Percentiles rank a stretch among this genome's conserved stretches.
phyloP scores from a whole-genome alignment of 1,140 invertebrate genomes.

The Periplaneta americana region DNA sequence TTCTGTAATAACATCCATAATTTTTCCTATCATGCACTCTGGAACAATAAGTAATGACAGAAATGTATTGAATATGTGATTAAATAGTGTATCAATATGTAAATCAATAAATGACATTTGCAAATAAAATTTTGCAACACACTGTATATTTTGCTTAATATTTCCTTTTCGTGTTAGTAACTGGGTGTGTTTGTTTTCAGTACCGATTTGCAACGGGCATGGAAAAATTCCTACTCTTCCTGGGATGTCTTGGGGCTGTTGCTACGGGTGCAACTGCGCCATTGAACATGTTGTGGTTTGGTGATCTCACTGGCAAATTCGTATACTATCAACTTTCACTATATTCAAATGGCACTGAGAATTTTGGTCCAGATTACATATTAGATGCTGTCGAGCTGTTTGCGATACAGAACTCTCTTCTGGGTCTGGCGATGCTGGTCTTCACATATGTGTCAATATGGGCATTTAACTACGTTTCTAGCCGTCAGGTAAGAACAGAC shows the following conservation, averaged over 20 bases:
- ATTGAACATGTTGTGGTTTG: slow-evolving; percentile 60
- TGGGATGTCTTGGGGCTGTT: slow-evolving; percentile 50
- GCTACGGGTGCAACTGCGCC: slow-evolving; percentile 57
- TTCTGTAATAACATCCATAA: no score
- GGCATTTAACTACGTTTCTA: slow-evolving; percentile 32
- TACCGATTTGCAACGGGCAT: slow-evolving; percentile 49
- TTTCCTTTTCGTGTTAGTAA: no score
- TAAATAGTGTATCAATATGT: no score
- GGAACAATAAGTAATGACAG: no score
- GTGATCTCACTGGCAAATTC: slow-evolving; percentile 43
- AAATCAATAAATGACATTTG: no score
- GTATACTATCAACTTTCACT: not conserved
- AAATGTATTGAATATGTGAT: no score
- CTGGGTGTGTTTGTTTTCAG: slow-evolving; percentile 37
- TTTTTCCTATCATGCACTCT: no score
- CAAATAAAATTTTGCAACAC: no score
- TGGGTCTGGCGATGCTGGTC: slow-evolving; percentile 29
- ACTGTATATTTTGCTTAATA: no score
- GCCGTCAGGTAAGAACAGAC: slow-evolving; percentile 29
- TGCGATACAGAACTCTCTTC: slow-evolving; percentile 26
- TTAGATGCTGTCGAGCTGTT: slow-evolving; percentile 14
- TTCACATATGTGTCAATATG: slow-evolving; percentile 33
- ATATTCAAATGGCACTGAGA: no score
- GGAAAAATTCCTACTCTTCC: slow-evolving; percentile 51
- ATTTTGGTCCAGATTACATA: slow-evolving; percentile 8